Conservation (phyloP, 2,797 vertebrate species). For the Agapornis canus region DNA sequence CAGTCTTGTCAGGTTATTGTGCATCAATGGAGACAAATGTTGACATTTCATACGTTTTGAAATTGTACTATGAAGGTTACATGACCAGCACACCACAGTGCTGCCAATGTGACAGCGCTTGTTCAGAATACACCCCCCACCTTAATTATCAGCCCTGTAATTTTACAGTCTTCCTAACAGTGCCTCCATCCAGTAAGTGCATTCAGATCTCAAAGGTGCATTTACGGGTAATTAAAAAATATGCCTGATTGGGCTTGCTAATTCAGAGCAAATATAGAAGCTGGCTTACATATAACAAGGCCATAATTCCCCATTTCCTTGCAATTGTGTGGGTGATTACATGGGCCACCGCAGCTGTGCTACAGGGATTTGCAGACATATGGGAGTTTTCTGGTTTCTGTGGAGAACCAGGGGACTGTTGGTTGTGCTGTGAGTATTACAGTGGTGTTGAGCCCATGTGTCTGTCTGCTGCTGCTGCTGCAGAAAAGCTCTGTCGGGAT, state of each 20-base stretch:
- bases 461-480: not conserved
- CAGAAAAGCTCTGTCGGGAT: not conserved
- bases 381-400: not conserved
- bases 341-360: not conserved
- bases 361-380: not conserved
- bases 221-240: not conserved
- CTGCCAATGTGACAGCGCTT: not conserved
- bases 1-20: not conserved
- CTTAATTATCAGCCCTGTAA: not conserved
- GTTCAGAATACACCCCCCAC: not conserved
- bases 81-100: not conserved
- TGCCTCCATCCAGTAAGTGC: not conserved
- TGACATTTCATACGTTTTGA: not conserved
- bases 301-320: not conserved
- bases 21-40: not conserved
- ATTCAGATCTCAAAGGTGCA: not conserved
- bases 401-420: not conserved
- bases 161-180: not conserved
- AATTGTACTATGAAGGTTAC: not conserved
- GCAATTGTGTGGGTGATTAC: not conserved
- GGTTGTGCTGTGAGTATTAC: not conserved
- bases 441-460: fast-evolving
- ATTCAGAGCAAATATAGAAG: not conserved
- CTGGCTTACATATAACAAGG: not conserved
- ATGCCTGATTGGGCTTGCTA: not conserved